A percentile compares a stretch with the other conserved stretches of the same genome.
Evolutionary conservation across 2,888 invertebrate genomes (phyloP).

Genomic region (Brachynemurus nebulosus): DNA sequence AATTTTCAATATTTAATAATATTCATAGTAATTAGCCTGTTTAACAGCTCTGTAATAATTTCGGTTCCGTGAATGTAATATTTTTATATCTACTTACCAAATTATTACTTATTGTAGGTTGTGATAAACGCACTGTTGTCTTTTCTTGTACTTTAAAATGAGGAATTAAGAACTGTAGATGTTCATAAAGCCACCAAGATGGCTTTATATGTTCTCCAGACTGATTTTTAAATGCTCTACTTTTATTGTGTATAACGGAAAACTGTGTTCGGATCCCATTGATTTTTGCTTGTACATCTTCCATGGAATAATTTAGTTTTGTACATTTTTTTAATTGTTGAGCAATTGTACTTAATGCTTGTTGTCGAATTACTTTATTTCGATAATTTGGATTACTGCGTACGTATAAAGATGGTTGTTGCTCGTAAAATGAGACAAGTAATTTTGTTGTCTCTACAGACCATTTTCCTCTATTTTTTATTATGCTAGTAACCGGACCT

Average conservation of each 20-base stretch:
- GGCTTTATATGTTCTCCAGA: background rate
- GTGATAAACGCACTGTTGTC: too few relatives aligned
- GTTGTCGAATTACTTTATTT: background rate
- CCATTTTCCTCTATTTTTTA: too few relatives aligned
- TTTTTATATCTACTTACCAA: too few relatives aligned
- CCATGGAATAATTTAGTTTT: conserved; percentile 1
- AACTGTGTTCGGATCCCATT: background rate
- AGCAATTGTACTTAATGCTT: background rate
- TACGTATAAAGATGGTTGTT: background rate
- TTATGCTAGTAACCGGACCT: too few relatives aligned
- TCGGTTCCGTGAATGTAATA: too few relatives aligned
- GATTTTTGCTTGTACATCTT: background rate
- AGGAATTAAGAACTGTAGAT: background rate
- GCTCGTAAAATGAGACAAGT: background rate
- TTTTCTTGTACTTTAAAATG: too few relatives aligned
- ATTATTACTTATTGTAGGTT: too few relatives aligned
- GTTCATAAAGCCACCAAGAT: background rate
- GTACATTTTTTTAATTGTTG: background rate
- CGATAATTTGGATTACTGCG: background rate
- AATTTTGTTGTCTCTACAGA: background rate
- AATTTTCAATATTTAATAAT: too few relatives aligned
- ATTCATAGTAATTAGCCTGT: too few relatives aligned
- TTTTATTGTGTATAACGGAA: background rate
- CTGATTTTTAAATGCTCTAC: background rate
- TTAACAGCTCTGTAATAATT: too few relatives aligned